Evolutionary conservation across 1,140 invertebrate genomes (phyloP).

Genomic region (Trichonephila clavipes): DNA sequence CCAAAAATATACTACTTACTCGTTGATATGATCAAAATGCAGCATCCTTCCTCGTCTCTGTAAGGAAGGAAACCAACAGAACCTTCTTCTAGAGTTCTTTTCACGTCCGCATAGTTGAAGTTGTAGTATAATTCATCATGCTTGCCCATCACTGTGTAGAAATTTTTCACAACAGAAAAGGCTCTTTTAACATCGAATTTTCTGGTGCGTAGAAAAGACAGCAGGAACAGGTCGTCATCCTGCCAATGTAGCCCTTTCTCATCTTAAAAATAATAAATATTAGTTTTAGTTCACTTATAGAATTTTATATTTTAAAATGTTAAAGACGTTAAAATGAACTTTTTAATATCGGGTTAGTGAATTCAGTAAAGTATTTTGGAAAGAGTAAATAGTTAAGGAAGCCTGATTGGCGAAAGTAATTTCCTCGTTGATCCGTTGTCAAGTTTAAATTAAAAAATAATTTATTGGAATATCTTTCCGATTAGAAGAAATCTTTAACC

Average conservation of each 20-base stretch:
- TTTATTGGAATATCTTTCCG: too few relatives aligned
- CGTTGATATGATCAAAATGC: conserved; percentile 77
- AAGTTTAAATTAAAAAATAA: too few relatives aligned
- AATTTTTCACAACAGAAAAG: conserved; percentile 88
- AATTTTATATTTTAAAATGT: too few relatives aligned
- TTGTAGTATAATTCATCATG: conserved; percentile 82
- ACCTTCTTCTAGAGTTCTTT: conserved; percentile 78
- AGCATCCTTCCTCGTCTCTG: conserved; percentile 88
- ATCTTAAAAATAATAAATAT: neutral
- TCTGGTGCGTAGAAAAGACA: conserved; percentile 90
- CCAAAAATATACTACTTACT: neutral
- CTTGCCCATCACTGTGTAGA: conserved; percentile 88
- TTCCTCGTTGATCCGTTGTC: too few relatives aligned
- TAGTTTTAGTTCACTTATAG: too few relatives aligned
- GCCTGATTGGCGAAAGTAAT: too few relatives aligned
- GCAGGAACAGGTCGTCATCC: conserved; percentile 88
- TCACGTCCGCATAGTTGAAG: conserved; percentile 3
- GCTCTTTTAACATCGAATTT: conserved; percentile 90
- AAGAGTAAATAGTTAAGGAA: too few relatives aligned
- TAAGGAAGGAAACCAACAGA: conserved; percentile 89
- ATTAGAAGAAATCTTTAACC: too few relatives aligned
- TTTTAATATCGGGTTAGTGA: too few relatives aligned
- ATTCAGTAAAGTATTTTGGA: too few relatives aligned
- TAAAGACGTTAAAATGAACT: too few relatives aligned
- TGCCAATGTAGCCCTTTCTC: conserved; percentile 55